Evolutionary conservation across 2,113 vertebrate genomes (phyloP).

Genomic region (Channa argus): DNA sequence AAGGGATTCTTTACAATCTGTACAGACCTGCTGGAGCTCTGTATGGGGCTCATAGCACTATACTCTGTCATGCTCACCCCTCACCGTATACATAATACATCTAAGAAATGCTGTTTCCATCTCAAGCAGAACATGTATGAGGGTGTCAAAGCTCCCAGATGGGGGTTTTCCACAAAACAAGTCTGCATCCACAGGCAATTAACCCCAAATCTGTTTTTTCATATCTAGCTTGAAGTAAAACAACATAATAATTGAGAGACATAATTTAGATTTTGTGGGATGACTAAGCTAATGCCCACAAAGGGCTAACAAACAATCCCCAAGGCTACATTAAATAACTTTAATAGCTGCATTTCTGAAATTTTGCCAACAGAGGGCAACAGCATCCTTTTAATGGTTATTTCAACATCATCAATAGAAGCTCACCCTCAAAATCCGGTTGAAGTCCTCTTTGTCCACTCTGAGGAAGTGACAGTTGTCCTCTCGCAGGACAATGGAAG

Average conservation of each 20-base stretch:
- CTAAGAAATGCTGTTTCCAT: neutral
- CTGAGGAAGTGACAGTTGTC: slow-evolving; percentile 98
- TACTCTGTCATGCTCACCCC: no score
- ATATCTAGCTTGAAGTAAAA: neutral
- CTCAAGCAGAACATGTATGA: slow-evolving; percentile 3
- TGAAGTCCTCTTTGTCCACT: slow-evolving; percentile 99
- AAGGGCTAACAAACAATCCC: neutral
- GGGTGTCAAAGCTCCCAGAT: neutral
- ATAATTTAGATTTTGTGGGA: slow-evolving; percentile 19
- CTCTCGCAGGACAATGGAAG: slow-evolving; percentile 95
- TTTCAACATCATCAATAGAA: neutral
- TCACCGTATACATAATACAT: neutral
- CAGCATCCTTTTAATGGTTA: slow-evolving; percentile 3
- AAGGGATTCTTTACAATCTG: no score
- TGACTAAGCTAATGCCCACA: slow-evolving; percentile 17
- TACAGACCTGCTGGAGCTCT: neutral
- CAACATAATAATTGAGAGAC: slow-evolving; percentile 7
- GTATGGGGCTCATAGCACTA: neutral
- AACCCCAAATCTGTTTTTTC: neutral
- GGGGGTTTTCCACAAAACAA: slow-evolving; percentile 11
- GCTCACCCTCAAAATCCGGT: slow-evolving; percentile 95
- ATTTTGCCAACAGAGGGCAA: slow-evolving; percentile 73
- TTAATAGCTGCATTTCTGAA: slow-evolving; percentile 42
- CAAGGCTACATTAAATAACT: neutral
- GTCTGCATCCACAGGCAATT: slow-evolving; percentile 18